Conservation (phyloP, 2,797 vertebrate species). For the Cephalopachus bancanus region DNA sequence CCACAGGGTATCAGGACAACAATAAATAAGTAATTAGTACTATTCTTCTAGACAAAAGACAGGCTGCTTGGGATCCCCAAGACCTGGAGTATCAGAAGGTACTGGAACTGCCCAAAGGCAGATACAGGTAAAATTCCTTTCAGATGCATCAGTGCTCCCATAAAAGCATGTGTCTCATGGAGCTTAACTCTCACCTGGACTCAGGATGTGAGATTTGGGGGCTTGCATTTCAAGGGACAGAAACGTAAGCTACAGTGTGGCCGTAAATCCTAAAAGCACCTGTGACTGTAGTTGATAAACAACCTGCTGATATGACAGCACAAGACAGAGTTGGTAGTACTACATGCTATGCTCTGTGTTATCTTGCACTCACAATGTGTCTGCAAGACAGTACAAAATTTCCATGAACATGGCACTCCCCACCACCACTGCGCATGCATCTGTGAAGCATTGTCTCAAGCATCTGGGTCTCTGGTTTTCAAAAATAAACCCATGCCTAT, state of each 20-base stretch:
- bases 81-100: not conserved
- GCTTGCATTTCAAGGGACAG: not conserved
- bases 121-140: not conserved
- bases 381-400: no score
- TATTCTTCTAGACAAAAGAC: not conserved
- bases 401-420: fast-evolving
- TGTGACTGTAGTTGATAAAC: not conserved
- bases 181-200: not conserved
- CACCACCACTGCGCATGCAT: no score
- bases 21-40: not conserved
- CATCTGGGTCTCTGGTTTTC: not conserved
- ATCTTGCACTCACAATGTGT: not conserved
- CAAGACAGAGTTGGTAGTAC: no score
- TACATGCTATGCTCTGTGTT: no score
- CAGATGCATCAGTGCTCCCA: not conserved
- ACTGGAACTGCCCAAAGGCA: not conserved
- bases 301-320: not conserved
- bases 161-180: not conserved
- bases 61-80: not conserved
- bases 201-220: not conserved
- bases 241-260: not conserved
- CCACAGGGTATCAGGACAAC: not conserved
- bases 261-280: not conserved
- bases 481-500: not conserved
- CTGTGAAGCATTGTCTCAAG: not conserved